A percentile compares a stretch with the other conserved stretches of the same genome.
phyloP scores from a whole-genome alignment of 2,888 invertebrate species.

The Megamerina dolium region DNA sequence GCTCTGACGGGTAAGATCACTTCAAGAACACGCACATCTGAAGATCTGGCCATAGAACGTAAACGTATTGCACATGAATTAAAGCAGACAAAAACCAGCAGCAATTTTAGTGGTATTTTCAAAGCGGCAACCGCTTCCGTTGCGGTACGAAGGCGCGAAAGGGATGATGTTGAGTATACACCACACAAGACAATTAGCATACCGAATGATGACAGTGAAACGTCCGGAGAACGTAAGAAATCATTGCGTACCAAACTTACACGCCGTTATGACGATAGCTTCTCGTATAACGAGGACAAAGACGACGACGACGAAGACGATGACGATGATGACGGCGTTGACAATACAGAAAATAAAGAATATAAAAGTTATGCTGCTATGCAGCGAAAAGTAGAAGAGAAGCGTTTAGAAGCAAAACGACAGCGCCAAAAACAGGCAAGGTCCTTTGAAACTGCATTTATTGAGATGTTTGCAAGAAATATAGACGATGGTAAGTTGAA shows the following conservation, averaged over 20 bases:
- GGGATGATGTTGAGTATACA: constrained; percentile 15
- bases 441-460: constrained; percentile 27
- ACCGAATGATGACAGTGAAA: constrained; percentile 12
- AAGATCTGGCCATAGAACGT: not conserved
- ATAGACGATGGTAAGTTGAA: constrained; percentile 12
- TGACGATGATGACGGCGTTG: constrained; percentile 21
- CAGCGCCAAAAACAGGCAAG: constrained; percentile 22
- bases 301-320: constrained; percentile 26
- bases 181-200: constrained; percentile 10
- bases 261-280: constrained; percentile 28
- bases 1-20: constrained; percentile 23
- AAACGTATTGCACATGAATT: constrained; percentile 16
- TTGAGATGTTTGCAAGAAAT: constrained; percentile 21
- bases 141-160: constrained; percentile 8
- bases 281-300: constrained; percentile 30
- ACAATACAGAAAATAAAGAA: constrained; percentile 14
- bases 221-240: constrained; percentile 24
- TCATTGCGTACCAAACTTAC: constrained; percentile 29
- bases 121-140: too few species aligned
- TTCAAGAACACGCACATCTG: constrained; percentile 16
- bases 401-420: constrained; percentile 23
- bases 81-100: constrained; percentile 5
- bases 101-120: not conserved
- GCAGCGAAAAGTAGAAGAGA: constrained; percentile 23
- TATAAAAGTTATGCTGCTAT: constrained; percentile 18